Evolutionary conservation across 1,140 invertebrate genomes (phyloP).

Genomic region (Akabosia matsudoensis): DNA sequence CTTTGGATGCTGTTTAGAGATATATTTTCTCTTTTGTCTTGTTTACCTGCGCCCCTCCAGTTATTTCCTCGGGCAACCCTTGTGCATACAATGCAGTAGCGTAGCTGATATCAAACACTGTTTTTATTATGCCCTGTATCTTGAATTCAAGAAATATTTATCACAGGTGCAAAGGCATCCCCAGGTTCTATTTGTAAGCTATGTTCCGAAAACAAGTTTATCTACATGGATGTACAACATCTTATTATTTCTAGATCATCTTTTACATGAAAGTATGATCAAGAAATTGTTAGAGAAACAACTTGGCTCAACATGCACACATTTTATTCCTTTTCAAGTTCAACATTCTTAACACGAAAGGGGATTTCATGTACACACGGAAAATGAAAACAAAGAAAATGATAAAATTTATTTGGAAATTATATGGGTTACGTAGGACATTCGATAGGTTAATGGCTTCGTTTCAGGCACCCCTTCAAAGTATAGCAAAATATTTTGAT

Average conservation of each 20-base stretch:
- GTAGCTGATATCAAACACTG: too few relatives aligned
- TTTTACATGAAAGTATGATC: not conserved
- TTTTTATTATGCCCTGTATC: too few relatives aligned
- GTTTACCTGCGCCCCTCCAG: too few relatives aligned
- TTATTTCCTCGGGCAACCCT: too few relatives aligned
- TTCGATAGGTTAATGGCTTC: not conserved
- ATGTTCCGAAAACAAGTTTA: conserved; percentile 3
- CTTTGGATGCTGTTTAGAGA: too few relatives aligned
- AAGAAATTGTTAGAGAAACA: not conserved
- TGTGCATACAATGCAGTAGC: too few relatives aligned
- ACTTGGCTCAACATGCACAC: not conserved
- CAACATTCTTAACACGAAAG: not conserved
- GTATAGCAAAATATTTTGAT: too few relatives aligned
- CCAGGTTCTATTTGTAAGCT: not conserved
- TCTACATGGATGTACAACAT: not conserved
- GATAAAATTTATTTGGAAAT: not conserved
- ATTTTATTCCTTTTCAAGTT: not conserved
- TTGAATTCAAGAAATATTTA: too few relatives aligned
- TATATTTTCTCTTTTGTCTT: too few relatives aligned
- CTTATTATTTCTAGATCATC: conserved; percentile 1
- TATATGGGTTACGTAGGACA: not conserved
- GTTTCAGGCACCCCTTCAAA: not conserved
- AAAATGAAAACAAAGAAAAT: not conserved
- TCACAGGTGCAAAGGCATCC: not conserved
- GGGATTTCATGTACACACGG: not conserved